Evolutionary conservation across 2,888 invertebrate genomes (phyloP).

Genomic region (Clostera curtula): DNA sequence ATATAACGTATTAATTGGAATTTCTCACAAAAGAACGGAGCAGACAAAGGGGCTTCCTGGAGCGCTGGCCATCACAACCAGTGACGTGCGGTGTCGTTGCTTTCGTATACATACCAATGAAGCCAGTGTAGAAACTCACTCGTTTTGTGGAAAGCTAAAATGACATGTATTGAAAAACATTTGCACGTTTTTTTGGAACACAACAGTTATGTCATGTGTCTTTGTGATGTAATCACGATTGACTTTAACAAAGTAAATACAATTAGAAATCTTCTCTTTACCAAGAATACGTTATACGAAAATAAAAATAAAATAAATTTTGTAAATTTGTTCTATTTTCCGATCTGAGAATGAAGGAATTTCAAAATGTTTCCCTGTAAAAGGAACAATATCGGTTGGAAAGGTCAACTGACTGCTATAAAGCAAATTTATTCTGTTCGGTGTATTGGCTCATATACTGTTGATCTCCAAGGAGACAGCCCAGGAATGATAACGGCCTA

Average conservation of each 20-base stretch:
- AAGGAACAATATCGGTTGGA: conserved; percentile 66
- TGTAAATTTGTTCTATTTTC: neutral
- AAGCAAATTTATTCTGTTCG: conserved; percentile 72
- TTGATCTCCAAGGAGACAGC: conserved; percentile 66
- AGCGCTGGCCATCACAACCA: conserved; percentile 21
- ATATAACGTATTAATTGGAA: conserved; percentile 53
- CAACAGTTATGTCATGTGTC: no score
- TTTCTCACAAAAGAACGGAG: conserved; percentile 42
- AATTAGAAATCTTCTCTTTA: no score
- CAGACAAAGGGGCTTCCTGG: conserved; percentile 34
- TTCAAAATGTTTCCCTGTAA: conserved; percentile 56
- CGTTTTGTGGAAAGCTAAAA: no score
- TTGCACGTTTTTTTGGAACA: no score
- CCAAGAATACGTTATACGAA: no score
- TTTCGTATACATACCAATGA: conserved; percentile 23
- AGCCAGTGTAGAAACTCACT: no score
- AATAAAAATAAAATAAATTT: no score
- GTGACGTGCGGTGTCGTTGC: conserved; percentile 35
- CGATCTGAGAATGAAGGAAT: conserved; percentile 31
- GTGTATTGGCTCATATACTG: conserved; percentile 71
- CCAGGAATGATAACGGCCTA: conserved; percentile 71
- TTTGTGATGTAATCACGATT: no score
- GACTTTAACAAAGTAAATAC: no score
- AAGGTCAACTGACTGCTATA: conserved; percentile 68
- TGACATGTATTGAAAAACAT: no score